phyloP scores from a whole-genome alignment of 2,797 vertebrate genomes.

The Coracias cyanogaster region DNA sequence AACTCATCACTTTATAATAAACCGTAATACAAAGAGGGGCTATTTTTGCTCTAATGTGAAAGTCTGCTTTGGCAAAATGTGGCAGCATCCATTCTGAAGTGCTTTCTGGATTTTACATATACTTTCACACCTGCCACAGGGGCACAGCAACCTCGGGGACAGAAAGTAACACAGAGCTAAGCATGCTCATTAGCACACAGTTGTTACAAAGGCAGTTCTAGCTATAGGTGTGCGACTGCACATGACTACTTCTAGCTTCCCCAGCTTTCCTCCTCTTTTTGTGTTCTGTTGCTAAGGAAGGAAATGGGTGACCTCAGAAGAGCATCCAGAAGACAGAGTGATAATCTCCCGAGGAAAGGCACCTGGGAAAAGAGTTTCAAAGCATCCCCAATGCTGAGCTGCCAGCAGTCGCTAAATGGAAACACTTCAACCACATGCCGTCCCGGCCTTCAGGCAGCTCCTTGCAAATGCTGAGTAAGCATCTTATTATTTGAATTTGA shows the following conservation, averaged over 20 bases:
- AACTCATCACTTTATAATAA: neutral
- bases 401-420: neutral
- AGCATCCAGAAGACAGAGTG: neutral
- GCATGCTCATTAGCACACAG: neutral
- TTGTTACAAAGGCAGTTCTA: neutral
- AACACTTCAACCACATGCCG: neutral
- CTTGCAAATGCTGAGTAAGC: neutral
- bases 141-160: neutral
- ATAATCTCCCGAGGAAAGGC: neutral
- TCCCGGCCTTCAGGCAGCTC: neutral
- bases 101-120: neutral
- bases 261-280: neutral
- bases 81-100: neutral
- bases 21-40: neutral
- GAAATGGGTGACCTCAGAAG: neutral
- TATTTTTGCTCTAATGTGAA: neutral
- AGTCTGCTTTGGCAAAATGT: neutral
- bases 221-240: neutral
- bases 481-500: neutral
- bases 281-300: neutral
- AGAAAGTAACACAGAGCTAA: neutral
- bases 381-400: neutral
- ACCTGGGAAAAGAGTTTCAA: neutral
- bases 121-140: neutral
- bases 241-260: neutral